A percentile compares a stretch with the other conserved stretches of the same genome.
phyloP scores from a whole-genome alignment of 2,888 invertebrate species.

The Harmothoe impar region DNA sequence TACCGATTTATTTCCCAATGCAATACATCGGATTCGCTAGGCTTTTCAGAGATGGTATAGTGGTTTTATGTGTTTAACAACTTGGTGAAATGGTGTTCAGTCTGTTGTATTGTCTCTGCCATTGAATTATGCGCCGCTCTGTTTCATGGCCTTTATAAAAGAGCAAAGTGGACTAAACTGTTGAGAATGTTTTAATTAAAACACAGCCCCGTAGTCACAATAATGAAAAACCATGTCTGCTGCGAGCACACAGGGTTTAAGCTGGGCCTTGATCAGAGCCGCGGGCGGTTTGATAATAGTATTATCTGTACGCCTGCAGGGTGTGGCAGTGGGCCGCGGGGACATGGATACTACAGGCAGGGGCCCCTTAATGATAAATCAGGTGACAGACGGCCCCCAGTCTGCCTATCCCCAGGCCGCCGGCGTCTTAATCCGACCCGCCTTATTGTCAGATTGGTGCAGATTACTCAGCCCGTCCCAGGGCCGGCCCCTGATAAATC shows the following conservation, averaged over 20 bases:
- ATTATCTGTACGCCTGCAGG: not conserved
- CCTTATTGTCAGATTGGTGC: constrained; percentile 29
- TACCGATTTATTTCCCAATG: too few relatives aligned
- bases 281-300: not conserved
- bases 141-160: too few relatives aligned
- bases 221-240: too few relatives aligned
- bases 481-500: not conserved
- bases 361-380: constrained; percentile 25
- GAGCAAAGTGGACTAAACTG: too few relatives aligned
- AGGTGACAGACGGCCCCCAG: constrained; percentile 31
- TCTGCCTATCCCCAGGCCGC: not conserved
- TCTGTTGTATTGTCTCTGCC: too few relatives aligned
- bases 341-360: not conserved
- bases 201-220: too few relatives aligned
- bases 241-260: not conserved
- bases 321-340: not conserved
- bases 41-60: too few relatives aligned
- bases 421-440: not conserved
- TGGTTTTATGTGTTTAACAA: too few relatives aligned
- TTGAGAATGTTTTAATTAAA: too few relatives aligned
- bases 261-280: not conserved
- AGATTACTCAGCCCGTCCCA: not conserved
- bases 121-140: too few relatives aligned
- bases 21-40: too few relatives aligned
- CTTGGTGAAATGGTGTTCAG: too few relatives aligned